phyloP scores from a whole-genome alignment of 2,113 vertebrate genomes.

The Nanger granti region DNA sequence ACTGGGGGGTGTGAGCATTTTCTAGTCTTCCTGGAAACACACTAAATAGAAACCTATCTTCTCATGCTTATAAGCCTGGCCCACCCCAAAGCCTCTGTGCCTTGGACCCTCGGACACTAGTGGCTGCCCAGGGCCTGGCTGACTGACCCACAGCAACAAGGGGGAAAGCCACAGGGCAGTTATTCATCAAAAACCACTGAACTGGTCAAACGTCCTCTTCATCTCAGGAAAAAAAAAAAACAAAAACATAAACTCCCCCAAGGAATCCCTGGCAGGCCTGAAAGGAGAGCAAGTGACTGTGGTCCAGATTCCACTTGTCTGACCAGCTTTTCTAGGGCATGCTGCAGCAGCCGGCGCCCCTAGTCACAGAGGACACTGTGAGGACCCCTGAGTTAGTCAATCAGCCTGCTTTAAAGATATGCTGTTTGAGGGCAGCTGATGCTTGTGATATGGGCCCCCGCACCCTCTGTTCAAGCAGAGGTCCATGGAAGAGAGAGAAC shows the following conservation, averaged over 20 bases:
- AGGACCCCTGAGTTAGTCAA: neutral
- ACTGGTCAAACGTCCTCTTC: neutral
- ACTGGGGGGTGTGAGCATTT: neutral
- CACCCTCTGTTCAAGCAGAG: neutral
- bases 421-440: neutral
- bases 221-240: neutral
- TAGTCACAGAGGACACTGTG: neutral
- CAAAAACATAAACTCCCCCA: neutral
- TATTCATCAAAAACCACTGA: neutral
- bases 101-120: neutral
- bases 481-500: neutral
- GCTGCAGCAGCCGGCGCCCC: neutral
- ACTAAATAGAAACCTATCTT: neutral
- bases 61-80: neutral
- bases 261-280: neutral
- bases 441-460: neutral
- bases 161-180: neutral
- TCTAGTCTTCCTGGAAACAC: neutral
- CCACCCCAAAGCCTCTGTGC: neutral
- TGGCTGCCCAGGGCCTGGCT: neutral
- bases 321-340: accelerated
- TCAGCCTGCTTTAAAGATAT: neutral
- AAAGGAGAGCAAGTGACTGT: neutral
- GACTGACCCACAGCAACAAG: neutral
- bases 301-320: neutral